Conservation (phyloP, 1,140 invertebrate species). For the Drosophila orena region DNA sequence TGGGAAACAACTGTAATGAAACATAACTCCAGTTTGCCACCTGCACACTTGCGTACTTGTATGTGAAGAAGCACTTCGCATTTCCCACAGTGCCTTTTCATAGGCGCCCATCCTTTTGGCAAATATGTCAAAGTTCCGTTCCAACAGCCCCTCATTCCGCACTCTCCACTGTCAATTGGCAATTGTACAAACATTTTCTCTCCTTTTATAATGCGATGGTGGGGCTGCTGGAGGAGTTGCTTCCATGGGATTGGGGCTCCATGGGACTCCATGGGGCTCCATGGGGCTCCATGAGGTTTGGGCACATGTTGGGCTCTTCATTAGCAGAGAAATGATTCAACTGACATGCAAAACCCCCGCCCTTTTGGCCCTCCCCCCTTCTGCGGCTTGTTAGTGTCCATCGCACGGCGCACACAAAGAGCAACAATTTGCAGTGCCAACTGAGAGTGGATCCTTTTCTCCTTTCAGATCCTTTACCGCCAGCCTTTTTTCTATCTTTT, state of each 20-base stretch:
- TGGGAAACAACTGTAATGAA: no score
- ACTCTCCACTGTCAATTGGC: conserved; percentile 36
- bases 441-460: conserved; percentile 26
- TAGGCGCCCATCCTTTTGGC: conserved; percentile 43
- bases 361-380: neutral
- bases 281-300: neutral
- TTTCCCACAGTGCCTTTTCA: conserved; percentile 5
- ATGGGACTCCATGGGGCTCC: neutral
- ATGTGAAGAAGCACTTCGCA: no score
- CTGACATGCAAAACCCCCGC: conserved; percentile 30
- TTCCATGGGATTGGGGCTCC: no score
- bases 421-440: conserved; percentile 49
- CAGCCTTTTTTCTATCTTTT: neutral
- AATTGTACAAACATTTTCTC: conserved; percentile 61
- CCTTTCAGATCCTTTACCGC: neutral
- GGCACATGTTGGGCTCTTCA: conserved; percentile 59
- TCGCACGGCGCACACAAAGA: conserved; percentile 54
- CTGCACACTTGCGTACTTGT: no score
- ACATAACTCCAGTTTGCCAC: no score
- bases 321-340: conserved; percentile 58
- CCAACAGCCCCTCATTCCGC: neutral
- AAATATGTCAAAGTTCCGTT: conserved; percentile 59
- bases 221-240: neutral
- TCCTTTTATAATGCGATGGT: conserved; percentile 25
- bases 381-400: conserved; percentile 53